A percentile compares a stretch with the other conserved stretches of the same genome.
Conservation (phyloP, 2,797 vertebrate species). For the Molossus molossus region DNA sequence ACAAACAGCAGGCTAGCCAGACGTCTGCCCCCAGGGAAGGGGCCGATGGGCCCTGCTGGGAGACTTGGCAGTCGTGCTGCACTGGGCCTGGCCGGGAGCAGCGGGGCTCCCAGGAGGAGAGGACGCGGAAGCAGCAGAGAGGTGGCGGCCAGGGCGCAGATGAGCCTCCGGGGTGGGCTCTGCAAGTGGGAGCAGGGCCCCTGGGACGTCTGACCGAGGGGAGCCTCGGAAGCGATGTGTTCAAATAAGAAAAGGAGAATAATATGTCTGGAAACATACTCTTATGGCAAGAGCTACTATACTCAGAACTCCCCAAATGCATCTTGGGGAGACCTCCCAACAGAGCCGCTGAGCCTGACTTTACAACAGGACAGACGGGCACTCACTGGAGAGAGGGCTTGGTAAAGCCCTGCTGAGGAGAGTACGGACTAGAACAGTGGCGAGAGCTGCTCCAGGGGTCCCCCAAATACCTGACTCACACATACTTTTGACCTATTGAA, state of each 20-base stretch:
- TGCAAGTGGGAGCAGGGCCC: background rate
- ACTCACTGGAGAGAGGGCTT: background rate
- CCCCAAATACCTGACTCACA: background rate
- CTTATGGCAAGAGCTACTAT: background rate
- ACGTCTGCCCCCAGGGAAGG: background rate
- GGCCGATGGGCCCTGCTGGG: background rate
- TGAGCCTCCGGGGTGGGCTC: background rate
- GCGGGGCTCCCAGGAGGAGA: background rate
- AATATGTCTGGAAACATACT: background rate
- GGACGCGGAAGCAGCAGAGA: background rate
- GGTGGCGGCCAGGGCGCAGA: background rate
- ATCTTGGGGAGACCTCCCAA: background rate
- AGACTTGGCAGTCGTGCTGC: background rate
- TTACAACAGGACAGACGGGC: fast-evolving
- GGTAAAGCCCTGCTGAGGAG: background rate
- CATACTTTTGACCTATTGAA: background rate
- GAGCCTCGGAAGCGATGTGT: background rate
- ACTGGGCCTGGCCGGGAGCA: background rate
- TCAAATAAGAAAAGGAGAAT: background rate
- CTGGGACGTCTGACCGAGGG: background rate
- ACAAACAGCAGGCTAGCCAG: background rate
- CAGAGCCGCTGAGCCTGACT: background rate
- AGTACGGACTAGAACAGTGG: background rate
- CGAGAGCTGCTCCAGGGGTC: background rate
- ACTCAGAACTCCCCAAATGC: background rate